Conservation (phyloP, 1,140 invertebrate genomes). For the Kradibia gibbosae region DNA sequence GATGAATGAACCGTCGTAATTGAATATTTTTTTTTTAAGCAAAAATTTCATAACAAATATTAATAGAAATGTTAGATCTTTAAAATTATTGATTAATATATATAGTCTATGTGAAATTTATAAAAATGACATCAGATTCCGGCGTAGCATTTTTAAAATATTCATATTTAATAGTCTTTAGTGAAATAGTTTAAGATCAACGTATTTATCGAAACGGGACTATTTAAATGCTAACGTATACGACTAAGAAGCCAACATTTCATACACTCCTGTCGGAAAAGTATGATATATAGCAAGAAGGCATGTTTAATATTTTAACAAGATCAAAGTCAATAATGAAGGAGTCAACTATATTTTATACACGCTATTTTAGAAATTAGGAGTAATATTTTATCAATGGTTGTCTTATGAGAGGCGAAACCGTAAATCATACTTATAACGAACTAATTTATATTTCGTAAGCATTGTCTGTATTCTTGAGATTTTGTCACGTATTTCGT, state of each 20-base stretch:
- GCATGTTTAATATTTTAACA: constrained; percentile 39
- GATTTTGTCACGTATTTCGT: too few species aligned
- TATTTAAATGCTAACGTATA: constrained; percentile 58
- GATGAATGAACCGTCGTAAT: too few species aligned
- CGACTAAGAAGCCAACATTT: constrained; percentile 60
- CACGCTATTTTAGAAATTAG: neutral
- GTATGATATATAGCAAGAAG: constrained; percentile 43
- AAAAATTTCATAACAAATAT: too few species aligned
- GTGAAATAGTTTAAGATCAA: constrained; percentile 67
- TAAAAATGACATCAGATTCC: constrained; percentile 33
- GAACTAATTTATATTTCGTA: too few species aligned
- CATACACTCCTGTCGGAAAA: constrained; percentile 44
- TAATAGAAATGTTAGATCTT: too few species aligned
- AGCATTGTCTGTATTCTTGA: too few species aligned
- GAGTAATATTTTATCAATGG: too few species aligned
- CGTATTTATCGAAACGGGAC: constrained; percentile 65
- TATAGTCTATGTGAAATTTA: neutral
- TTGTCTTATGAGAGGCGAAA: too few species aligned
- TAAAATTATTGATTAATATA: neutral
- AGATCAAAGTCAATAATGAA: constrained; percentile 39
- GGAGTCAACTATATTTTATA: neutral
- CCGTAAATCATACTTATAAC: neutral
- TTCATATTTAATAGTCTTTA: constrained; percentile 64
- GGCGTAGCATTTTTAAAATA: constrained; percentile 62
- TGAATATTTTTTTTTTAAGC: too few species aligned